Base-by-base conservation (phyloP, 2,113 vertebrate species). In the Xenopus borealis region DNA sequence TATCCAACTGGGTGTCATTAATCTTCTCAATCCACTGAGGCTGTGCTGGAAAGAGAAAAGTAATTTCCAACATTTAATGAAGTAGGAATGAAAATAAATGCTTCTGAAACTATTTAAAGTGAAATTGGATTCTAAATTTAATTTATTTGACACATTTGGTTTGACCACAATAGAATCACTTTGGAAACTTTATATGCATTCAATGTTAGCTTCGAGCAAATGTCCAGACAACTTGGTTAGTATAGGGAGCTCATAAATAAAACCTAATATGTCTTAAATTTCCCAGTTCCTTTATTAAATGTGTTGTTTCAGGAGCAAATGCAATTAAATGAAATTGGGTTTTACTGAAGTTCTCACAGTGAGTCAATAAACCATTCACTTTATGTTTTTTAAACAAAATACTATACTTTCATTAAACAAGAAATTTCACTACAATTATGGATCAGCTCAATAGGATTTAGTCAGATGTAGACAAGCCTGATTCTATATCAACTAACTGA, bases 1-100 rank as follows among this genome's bases (percentile, higher is more conserved):
- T 98, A 88, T 98, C 97, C 78, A 98, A 73, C 10, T 94, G 93
- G 23, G 94, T 96, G n/a, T 98, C 93, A 69, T 98, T 98, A 85
- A 99, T 93, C 81, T 92, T 94, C 79, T 93, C 94, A 69, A 94
- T 84, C 97, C 96, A 98, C 72, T 95, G 93, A 69, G 96, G 96
- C 62, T 92, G 90, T 40, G 94, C 97, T 98, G 80, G n/a, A 80
- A 85, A 63, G 80, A 84, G 30, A 45, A 55, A 57, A 57, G 45
- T 50, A 52, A 16, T 52, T 12, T 33, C 62, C 23, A 20, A 19
- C 65, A 4, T 53, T 63, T 6, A 75, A 72, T 45, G 0, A 7
- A n/a, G 16, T 3, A 19, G 61, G 72, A 1, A 2, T 74, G 40
- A 18, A 78, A 13, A 19, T 55, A 27, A 20, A 17, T 14, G 12